Evolutionary conservation across 1,140 invertebrate genomes (phyloP).

Genomic region (Diploscapter pachys): DNA sequence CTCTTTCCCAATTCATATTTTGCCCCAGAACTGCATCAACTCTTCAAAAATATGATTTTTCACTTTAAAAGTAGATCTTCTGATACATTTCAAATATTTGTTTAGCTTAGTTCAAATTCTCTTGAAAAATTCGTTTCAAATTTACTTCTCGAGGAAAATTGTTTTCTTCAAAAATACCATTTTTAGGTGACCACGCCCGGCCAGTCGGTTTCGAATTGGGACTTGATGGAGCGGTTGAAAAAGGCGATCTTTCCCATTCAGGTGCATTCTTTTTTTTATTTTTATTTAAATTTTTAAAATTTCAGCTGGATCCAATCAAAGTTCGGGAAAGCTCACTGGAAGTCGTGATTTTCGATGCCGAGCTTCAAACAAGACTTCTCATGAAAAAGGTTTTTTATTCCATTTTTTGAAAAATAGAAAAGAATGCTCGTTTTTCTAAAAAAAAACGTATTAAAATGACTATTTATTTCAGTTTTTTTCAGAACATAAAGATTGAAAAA

Average conservation of each 20-base stretch:
- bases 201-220: slow-evolving; percentile 37
- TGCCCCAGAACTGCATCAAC: no score
- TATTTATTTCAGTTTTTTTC: no score
- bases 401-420: background rate
- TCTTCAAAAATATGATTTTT: no score
- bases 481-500: no score
- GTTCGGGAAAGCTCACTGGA: slow-evolving; percentile 30
- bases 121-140: background rate
- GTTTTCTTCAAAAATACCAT: no score
- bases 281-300: background rate
- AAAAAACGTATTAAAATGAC: background rate
- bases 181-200: slow-evolving; percentile 28
- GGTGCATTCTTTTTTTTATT: slow-evolving; percentile 15
- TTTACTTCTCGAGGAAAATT: background rate
- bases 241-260: slow-evolving; percentile 27
- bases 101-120: background rate
- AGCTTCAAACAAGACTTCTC: slow-evolving; percentile 18
- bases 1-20: no score
- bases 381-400: slow-evolving; percentile 19
- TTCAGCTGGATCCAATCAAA: slow-evolving; percentile 26
- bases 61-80: no score
- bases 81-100: no score
- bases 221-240: slow-evolving; percentile 33
- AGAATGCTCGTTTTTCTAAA: background rate
- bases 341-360: slow-evolving; percentile 26